A percentile compares a stretch with the other conserved stretches of the same genome.
Conservation (phyloP, 2,113 vertebrate genomes). For the Bufo bufo region DNA sequence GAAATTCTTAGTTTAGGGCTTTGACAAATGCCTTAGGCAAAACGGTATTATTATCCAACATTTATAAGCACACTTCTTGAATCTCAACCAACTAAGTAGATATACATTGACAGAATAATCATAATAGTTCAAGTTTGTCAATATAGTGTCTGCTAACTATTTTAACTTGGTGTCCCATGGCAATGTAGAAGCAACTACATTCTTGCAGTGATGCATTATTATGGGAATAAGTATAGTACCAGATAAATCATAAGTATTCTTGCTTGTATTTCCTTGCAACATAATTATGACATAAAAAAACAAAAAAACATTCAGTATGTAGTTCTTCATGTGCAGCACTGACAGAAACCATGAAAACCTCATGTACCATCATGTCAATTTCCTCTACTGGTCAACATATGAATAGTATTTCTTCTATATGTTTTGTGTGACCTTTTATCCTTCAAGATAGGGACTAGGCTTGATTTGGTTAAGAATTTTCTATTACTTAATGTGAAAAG, state of each 20-base stretch:
- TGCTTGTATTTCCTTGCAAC: background rate
- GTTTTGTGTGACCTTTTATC: too few species aligned
- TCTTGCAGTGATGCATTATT: background rate
- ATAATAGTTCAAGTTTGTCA: constrained; percentile 6
- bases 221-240: background rate
- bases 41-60: constrained; percentile 1
- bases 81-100: background rate
- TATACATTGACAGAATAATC: constrained; percentile 16
- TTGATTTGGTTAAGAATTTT: too few species aligned
- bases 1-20: constrained; percentile 2
- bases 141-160: constrained; percentile 1
- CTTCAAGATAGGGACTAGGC: too few species aligned
- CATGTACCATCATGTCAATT: background rate
- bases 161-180: constrained; percentile 1
- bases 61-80: background rate
- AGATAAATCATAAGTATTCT: background rate
- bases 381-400: background rate
- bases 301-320: background rate
- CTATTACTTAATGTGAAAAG: too few species aligned
- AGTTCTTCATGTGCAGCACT: background rate
- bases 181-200: background rate
- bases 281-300: background rate
- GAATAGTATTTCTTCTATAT: too few species aligned
- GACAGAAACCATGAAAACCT: background rate
- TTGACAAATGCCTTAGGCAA: constrained; percentile 8